Conservation (phyloP, 2,113 vertebrate species). For the Sylvia atricapilla region DNA sequence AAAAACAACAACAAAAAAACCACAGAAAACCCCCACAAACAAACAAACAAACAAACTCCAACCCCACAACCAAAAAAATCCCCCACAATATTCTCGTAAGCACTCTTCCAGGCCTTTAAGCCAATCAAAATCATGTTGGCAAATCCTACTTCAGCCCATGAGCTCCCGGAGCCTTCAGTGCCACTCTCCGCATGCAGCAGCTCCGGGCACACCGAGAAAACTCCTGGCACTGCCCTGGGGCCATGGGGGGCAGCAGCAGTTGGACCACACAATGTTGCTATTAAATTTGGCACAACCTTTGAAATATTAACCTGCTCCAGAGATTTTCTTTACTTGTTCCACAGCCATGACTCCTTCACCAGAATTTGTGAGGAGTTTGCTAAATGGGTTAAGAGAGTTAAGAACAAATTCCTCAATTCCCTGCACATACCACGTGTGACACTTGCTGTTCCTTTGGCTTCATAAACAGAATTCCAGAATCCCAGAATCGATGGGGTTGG, state of each 20-base stretch:
- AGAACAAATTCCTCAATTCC: background rate
- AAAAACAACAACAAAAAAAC: too few relatives aligned
- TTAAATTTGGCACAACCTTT: background rate
- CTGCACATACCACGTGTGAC: accelerated
- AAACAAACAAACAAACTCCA: too few relatives aligned
- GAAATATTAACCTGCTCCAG: background rate
- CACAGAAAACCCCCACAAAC: too few relatives aligned
- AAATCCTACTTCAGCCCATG: background rate
- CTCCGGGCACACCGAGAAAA: accelerated
- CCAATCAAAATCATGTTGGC: background rate
- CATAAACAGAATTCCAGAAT: background rate
- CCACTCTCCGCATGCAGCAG: background rate
- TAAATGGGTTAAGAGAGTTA: background rate
- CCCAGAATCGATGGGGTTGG: too few relatives aligned
- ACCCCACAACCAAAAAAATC: background rate
- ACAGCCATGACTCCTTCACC: background rate
- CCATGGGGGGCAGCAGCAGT: background rate
- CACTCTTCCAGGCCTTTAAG: background rate
- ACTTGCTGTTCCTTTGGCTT: background rate
- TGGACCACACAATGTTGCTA: background rate
- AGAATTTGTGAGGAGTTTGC: background rate
- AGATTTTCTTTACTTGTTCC: background rate
- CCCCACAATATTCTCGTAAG: background rate
- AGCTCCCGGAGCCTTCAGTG: background rate
- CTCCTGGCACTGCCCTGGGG: accelerated